A percentile compares a stretch with the other conserved stretches of the same genome.
These are phyloP conservation scores for Sebastes vulpes DNA, from an alignment of 2,797 vertebrate genomes.

Conservation along the genomic window DNA sequence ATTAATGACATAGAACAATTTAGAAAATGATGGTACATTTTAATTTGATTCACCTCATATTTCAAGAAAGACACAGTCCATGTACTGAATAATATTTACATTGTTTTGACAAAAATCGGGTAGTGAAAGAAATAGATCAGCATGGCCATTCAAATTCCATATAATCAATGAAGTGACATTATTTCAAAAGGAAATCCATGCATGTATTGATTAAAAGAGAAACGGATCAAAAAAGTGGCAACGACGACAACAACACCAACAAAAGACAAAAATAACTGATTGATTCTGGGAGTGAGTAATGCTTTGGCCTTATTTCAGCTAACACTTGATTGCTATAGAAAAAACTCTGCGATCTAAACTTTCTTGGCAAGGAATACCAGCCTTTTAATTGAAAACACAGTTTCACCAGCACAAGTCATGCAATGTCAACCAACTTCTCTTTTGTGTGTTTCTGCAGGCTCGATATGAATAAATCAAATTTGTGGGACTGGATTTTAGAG, in stretches of 20 bases:
- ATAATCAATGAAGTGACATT: not conserved
- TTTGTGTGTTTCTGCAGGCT: not conserved
- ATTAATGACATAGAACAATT: not conserved
- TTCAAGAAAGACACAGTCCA: not conserved
- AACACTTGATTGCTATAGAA: not conserved
- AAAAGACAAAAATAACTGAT: not conserved
- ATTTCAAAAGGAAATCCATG: constrained; percentile 4
- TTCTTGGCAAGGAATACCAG: constrained; percentile 10
- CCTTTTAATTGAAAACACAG: constrained; percentile 20
- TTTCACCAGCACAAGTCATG: not conserved
- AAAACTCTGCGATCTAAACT: not conserved
- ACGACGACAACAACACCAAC: not conserved
- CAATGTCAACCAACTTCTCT: not conserved
- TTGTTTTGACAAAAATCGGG: not conserved
- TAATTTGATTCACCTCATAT: not conserved
- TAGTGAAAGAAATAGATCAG: not conserved
- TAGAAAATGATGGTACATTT: not conserved
- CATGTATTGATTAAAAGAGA: constrained; percentile 1
- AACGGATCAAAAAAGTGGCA: constrained; percentile 20
- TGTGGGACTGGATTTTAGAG: not conserved
- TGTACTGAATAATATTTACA: not conserved
- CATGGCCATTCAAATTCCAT: not conserved
- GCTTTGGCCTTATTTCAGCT: constrained; percentile 8
- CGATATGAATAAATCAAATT: constrained; percentile 2
- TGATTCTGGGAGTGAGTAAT: constrained; percentile 18